Percentiles rank a stretch among this genome's conserved stretches.
Evolutionary conservation across 2,797 vertebrate species (phyloP).

Genomic region (Myotis planiceps): DNA sequence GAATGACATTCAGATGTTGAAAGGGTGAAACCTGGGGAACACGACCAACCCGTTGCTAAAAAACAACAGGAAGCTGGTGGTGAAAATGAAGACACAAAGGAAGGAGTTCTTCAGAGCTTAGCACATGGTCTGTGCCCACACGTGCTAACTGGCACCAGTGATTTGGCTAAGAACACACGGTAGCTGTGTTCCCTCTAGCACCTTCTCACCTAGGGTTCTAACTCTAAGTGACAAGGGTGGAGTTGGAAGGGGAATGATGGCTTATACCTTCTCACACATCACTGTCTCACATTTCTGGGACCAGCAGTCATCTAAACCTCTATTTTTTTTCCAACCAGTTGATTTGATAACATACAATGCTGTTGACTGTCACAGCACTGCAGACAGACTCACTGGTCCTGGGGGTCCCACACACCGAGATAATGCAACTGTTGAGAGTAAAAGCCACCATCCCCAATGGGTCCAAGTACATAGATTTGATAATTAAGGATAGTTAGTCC

Average conservation of each 20-base stretch:
- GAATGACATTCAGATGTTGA: constrained; percentile 82
- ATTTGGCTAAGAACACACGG: constrained; percentile 55
- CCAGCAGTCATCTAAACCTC: background rate
- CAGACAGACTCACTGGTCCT: background rate
- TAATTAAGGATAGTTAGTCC: background rate
- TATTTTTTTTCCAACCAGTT: background rate
- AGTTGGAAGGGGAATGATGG: background rate
- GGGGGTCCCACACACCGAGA: background rate
- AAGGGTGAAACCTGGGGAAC: constrained; percentile 78
- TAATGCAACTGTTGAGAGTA: background rate
- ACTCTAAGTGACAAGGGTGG: background rate
- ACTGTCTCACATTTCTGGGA: background rate
- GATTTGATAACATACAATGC: background rate
- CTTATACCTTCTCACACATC: background rate
- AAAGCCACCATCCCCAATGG: background rate
- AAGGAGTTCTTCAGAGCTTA: constrained; percentile 1
- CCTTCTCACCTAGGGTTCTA: constrained; percentile 16
- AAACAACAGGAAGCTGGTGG: constrained; percentile 72
- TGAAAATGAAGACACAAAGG: constrained; percentile 72
- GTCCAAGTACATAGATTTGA: background rate
- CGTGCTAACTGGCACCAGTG: background rate
- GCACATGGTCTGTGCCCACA: constrained; percentile 1
- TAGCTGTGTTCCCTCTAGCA: background rate
- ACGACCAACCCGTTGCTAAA: constrained; percentile 58
- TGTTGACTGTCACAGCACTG: background rate